phyloP scores from a whole-genome alignment of 1,140 invertebrate species.

The Lethrus apterus region DNA sequence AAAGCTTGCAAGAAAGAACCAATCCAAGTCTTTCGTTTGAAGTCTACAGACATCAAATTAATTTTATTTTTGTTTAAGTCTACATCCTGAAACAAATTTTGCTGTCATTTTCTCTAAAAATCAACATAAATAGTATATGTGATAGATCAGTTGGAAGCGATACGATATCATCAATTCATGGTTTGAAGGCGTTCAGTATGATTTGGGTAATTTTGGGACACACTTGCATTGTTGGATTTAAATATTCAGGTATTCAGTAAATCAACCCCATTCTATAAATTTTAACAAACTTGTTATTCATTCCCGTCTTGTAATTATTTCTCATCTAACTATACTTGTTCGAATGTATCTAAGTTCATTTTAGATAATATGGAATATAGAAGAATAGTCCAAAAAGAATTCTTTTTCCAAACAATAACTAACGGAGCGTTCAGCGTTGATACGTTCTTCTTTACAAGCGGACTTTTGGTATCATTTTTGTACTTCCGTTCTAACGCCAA shows the following conservation, averaged over 20 bases:
- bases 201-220: slow-evolving; percentile 90
- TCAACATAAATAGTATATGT: slow-evolving; percentile 69
- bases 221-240: slow-evolving; percentile 76
- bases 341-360: too few relatives aligned
- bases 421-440: slow-evolving; percentile 87
- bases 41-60: too few relatives aligned
- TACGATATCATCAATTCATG: slow-evolving; percentile 75
- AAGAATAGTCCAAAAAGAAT: slow-evolving; percentile 68
- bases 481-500: slow-evolving; percentile 76
- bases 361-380: slow-evolving; percentile 72
- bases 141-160: slow-evolving; percentile 70
- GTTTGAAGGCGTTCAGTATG: slow-evolving; percentile 78
- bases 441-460: slow-evolving; percentile 85
- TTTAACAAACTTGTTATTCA: not conserved
- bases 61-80: slow-evolving; percentile 23
- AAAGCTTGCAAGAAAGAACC: too few relatives aligned
- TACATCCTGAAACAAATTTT: slow-evolving; percentile 50
- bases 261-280: not conserved
- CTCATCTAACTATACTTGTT: not conserved
- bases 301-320: not conserved
- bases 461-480: slow-evolving; percentile 72
- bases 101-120: slow-evolving; percentile 69
- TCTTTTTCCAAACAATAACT: slow-evolving; percentile 74
- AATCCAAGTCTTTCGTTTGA: too few relatives aligned
- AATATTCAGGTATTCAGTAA: slow-evolving; percentile 54